These are phyloP conservation scores for Noctua pronuba DNA, from an alignment of 2,888 invertebrate genomes.

Conservation along the genomic window DNA sequence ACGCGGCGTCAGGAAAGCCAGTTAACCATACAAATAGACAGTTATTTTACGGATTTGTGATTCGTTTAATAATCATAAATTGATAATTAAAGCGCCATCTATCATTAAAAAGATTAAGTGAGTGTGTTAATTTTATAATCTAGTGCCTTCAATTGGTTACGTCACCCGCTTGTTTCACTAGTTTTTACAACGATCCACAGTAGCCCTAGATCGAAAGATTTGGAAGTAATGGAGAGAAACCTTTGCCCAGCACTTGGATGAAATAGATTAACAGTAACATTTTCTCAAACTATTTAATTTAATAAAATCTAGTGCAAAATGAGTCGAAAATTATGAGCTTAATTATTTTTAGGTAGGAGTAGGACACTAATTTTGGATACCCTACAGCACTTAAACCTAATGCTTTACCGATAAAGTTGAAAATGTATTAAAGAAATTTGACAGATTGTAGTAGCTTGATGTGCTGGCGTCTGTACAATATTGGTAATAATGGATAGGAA, in stretches of 20 bases:
- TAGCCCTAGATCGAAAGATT: neutral
- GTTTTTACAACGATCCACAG: neutral
- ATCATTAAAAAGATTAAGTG: constrained; percentile 8
- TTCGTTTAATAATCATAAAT: constrained; percentile 15
- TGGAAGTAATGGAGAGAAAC: neutral
- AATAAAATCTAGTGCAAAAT: neutral
- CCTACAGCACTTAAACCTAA: neutral
- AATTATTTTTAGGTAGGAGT: neutral
- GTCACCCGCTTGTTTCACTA: neutral
- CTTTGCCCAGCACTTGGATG: neutral
- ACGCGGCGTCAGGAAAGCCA: constrained; percentile 20
- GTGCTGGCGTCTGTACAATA: neutral
- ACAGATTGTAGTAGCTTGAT: too few relatives aligned
- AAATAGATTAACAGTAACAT: neutral
- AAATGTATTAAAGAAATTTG: too few relatives aligned
- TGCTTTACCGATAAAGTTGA: too few relatives aligned
- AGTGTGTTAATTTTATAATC: neutral
- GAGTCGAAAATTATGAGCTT: neutral
- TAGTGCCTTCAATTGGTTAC: constrained; percentile 26
- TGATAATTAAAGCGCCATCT: constrained; percentile 1
- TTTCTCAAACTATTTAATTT: neutral
- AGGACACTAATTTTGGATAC: neutral
- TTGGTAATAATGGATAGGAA: neutral
- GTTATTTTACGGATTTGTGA: constrained; percentile 38
- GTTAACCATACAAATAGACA: constrained; percentile 10